Conservation (phyloP, 2,797 vertebrate species). For the Eulemur rubriventer region DNA sequence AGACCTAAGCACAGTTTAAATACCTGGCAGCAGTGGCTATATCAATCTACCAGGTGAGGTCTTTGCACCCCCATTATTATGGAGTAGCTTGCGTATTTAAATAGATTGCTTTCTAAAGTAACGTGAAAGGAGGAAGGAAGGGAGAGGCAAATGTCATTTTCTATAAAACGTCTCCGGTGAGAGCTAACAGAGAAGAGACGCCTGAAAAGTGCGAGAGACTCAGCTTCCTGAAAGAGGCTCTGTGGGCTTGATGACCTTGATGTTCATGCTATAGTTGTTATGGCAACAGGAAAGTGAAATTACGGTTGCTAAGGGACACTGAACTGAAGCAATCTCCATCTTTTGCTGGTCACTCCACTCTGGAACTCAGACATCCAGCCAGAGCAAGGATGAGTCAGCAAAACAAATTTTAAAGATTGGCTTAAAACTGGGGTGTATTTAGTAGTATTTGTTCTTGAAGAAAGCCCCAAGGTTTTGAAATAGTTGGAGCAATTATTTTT, state of each 20-base stretch:
- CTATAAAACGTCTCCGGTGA: conserved; percentile 74
- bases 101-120: conserved; percentile 47
- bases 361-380: conserved; percentile 80
- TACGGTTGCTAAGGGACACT: conserved; percentile 85
- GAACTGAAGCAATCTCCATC: conserved; percentile 81
- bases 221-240: conserved; percentile 82
- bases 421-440: conserved; percentile 38
- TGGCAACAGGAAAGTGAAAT: conserved; percentile 90
- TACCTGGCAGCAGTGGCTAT: background rate
- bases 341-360: conserved; percentile 84
- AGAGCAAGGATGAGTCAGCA: conserved; percentile 82
- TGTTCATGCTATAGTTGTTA: conserved; percentile 89
- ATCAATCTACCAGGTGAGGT: background rate
- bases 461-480: conserved; percentile 36
- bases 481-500: background rate
- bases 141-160: conserved; percentile 73
- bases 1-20: background rate
- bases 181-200: conserved; percentile 81
- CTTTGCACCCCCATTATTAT: background rate
- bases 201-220: conserved; percentile 75
- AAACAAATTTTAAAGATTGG: conserved; percentile 38
- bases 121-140: conserved; percentile 35
- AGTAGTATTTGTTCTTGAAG: conserved; percentile 17
- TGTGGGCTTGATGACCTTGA: conserved; percentile 89
- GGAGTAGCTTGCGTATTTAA: conserved; percentile 26